These are phyloP conservation scores for Cyphomyrmex costatus DNA, from an alignment of 1,140 invertebrate species.

Conservation along the genomic window DNA sequence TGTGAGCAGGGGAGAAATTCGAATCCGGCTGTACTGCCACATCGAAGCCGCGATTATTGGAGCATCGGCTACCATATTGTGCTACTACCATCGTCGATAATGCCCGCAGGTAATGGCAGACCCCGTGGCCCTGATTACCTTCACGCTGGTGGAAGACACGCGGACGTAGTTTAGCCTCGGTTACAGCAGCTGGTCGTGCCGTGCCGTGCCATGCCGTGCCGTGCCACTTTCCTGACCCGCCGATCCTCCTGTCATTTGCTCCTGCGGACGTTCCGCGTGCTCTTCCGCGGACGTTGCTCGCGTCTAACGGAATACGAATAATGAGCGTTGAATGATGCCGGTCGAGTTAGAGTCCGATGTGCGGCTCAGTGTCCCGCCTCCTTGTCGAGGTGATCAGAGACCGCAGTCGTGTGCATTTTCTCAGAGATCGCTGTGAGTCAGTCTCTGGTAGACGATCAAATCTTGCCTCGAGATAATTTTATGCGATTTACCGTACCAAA, in stretches of 20 bases:
- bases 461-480: background rate
- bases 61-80: slow-evolving; percentile 45
- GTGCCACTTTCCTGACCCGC: slow-evolving; percentile 54
- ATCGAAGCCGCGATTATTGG: slow-evolving; percentile 41
- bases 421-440: background rate
- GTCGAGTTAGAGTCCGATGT: slow-evolving; percentile 24
- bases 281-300: slow-evolving; percentile 38
- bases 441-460: background rate
- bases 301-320: slow-evolving; percentile 64
- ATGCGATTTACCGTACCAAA: background rate
- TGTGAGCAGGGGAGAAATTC: background rate
- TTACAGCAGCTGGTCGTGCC: slow-evolving; percentile 59
- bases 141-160: slow-evolving; percentile 51
- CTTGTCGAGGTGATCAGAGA: slow-evolving; percentile 1
- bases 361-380: background rate
- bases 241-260: slow-evolving; percentile 58
- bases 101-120: slow-evolving; percentile 64
- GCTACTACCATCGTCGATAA: slow-evolving; percentile 63
- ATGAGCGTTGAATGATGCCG: slow-evolving; percentile 67
- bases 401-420: slow-evolving; percentile 1
- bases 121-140: slow-evolving; percentile 63
- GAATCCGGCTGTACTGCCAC: slow-evolving; percentile 18
- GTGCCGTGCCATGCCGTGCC: background rate
- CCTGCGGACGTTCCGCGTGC: slow-evolving; percentile 53
- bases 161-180: slow-evolving; percentile 53